Conservation (phyloP, 2,797 vertebrate species). For the Sebastes jordani region DNA sequence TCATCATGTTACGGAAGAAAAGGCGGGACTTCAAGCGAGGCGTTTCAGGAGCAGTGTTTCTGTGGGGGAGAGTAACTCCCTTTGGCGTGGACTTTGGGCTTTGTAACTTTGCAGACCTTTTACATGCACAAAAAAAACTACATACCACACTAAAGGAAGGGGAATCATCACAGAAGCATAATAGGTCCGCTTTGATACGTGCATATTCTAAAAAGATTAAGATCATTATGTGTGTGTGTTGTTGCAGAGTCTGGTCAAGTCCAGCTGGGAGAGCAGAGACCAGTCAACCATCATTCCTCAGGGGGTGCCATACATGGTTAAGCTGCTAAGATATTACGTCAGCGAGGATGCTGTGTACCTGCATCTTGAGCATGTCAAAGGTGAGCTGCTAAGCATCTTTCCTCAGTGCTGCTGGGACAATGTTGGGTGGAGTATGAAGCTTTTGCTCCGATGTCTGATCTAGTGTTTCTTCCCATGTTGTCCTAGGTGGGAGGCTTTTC, state of each 20-base stretch:
- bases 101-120: background rate
- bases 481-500: slow-evolving; percentile 89
- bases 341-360: slow-evolving; percentile 96
- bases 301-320: slow-evolving; percentile 96
- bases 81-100: too few relatives aligned
- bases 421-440: background rate
- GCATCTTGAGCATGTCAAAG: slow-evolving; percentile 93
- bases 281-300: slow-evolving; percentile 95
- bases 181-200: background rate
- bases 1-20: too few relatives aligned
- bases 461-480: background rate
- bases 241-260: slow-evolving; percentile 93
- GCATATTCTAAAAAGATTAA: background rate
- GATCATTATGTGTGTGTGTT: background rate
- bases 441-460: background rate
- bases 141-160: background rate
- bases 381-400: slow-evolving; percentile 73
- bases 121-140: background rate
- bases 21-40: too few relatives aligned
- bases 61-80: too few relatives aligned
- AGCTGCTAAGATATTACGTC: slow-evolving; percentile 91
- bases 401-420: background rate
- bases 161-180: background rate
- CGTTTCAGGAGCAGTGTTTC: too few relatives aligned
- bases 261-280: slow-evolving; percentile 87